Conservation (phyloP, 2,113 vertebrate genomes). For the Xiphias gladius region DNA sequence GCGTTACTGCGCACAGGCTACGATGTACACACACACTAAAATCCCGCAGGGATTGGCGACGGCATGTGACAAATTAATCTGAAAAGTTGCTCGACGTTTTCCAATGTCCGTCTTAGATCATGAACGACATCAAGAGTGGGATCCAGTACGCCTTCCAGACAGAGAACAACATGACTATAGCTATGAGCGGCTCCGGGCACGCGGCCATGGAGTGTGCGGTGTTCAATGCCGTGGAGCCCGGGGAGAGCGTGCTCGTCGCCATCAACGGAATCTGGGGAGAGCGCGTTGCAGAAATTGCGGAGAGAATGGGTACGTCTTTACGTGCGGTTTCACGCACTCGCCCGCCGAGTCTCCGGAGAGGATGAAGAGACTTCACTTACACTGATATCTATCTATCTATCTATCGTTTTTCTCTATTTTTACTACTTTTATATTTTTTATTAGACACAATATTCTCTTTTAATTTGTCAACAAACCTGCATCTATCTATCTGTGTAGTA, state of each 20-base stretch:
- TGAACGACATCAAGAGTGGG: slow-evolving; percentile 95
- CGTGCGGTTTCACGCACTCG: slow-evolving; percentile 34
- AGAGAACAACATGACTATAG: slow-evolving; percentile 88
- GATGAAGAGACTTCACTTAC: neutral
- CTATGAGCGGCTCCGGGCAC: slow-evolving; percentile 93
- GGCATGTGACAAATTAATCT: neutral
- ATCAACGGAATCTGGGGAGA: slow-evolving; percentile 95
- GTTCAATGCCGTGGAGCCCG: slow-evolving; percentile 89
- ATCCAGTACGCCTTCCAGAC: slow-evolving; percentile 97
- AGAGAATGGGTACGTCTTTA: slow-evolving; percentile 88
- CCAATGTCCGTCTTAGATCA: slow-evolving; percentile 87
- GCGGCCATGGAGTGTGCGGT: slow-evolving; percentile 94
- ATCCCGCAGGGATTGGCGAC: neutral
- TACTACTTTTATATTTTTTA: neutral
- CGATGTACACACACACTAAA: neutral
- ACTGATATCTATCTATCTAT: neutral
- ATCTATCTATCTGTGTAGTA: neutral
- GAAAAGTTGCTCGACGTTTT: neutral
- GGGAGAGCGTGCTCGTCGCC: slow-evolving; percentile 88
- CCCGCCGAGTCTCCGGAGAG: neutral
- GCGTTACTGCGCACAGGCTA: slow-evolving; percentile 9
- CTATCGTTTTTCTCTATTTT: neutral
- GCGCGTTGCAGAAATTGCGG: slow-evolving; percentile 89
- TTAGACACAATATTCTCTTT: no score
- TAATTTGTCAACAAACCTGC: neutral